phyloP scores from a whole-genome alignment of 1,140 invertebrate species.

The Drosophila nannoptera region DNA sequence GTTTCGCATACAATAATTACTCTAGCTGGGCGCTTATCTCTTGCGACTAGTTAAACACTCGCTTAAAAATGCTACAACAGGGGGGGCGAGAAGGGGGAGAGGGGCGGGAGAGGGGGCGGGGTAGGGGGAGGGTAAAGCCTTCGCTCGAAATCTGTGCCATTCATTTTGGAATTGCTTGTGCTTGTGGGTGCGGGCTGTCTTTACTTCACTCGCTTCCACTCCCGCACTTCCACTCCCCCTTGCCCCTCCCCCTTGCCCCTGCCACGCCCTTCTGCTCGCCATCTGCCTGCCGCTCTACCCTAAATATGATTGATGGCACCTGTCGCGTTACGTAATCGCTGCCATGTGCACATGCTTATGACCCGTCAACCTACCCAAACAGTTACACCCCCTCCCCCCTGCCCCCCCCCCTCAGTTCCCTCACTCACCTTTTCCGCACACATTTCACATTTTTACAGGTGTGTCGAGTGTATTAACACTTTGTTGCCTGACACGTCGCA shows the following conservation, averaged over 20 bases:
- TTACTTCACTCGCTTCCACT: too few relatives aligned
- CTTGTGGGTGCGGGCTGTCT: too few relatives aligned
- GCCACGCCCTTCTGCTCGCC: too few relatives aligned
- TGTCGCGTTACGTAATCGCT: slow-evolving; percentile 75
- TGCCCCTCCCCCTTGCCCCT: too few relatives aligned
- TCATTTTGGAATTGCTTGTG: slow-evolving; percentile 21
- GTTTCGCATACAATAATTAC: slow-evolving; percentile 10
- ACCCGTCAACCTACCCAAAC: slow-evolving; percentile 34
- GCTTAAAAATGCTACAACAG: slow-evolving; percentile 39
- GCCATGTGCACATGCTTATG: slow-evolving; percentile 54
- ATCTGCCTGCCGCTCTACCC: slow-evolving; percentile 14
- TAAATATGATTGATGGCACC: slow-evolving; percentile 75
- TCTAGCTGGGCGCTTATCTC: slow-evolving; percentile 8
- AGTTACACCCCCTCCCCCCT: not conserved
- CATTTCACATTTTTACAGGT: slow-evolving; percentile 59
- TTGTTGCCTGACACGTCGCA: slow-evolving; percentile 63
- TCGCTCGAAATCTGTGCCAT: slow-evolving; percentile 32
- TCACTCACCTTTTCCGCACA: not conserved
- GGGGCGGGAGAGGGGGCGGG: too few relatives aligned
- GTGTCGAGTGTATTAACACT: slow-evolving; percentile 60
- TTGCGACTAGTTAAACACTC: slow-evolving; percentile 38
- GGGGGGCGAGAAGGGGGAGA: too few relatives aligned
- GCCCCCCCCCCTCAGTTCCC: not conserved
- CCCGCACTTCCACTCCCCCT: too few relatives aligned
- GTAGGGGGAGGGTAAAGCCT: too few relatives aligned